These are phyloP conservation scores for Agonopterix alstromeriana DNA, from an alignment of 2,888 invertebrate genomes.

Conservation along the genomic window DNA sequence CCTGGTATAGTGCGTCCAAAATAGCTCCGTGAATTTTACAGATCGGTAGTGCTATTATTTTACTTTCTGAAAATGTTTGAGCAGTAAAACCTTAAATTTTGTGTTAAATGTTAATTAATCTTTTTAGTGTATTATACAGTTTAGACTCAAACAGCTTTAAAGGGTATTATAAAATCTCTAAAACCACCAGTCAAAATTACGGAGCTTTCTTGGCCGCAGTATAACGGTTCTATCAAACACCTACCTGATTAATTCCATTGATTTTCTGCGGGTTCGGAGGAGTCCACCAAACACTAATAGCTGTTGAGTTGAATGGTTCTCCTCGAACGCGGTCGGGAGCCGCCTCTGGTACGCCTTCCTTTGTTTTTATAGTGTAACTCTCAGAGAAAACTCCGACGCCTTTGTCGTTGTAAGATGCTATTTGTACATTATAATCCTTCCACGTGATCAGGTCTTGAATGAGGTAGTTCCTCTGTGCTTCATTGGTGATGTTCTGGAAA, in stretches of 20 bases:
- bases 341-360: constrained; percentile 96
- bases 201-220: too few relatives aligned
- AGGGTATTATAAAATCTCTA: too few relatives aligned
- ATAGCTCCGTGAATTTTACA: too few relatives aligned
- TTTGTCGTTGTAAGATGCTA: constrained; percentile 97
- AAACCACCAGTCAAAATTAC: too few relatives aligned
- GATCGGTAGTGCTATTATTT: too few relatives aligned
- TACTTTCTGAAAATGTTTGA: too few relatives aligned
- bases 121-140: too few relatives aligned
- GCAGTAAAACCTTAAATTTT: too few relatives aligned
- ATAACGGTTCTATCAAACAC: not conserved
- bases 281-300: constrained; percentile 91
- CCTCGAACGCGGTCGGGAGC: constrained; percentile 90
- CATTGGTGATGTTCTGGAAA: constrained; percentile 93
- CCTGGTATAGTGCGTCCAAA: too few relatives aligned
- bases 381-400: constrained; percentile 96
- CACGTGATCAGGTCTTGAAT: constrained; percentile 96
- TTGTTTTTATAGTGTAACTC: constrained; percentile 94
- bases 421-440: constrained; percentile 97
- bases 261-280: constrained; percentile 98
- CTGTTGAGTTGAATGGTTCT: constrained; percentile 90
- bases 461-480: constrained; percentile 92
- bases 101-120: not conserved
- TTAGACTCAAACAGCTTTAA: too few relatives aligned
- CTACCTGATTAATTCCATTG: constrained; percentile 96